These are phyloP conservation scores for Cheirogaleus medius DNA, from an alignment of 2,113 vertebrate genomes.

Conservation along the genomic window DNA sequence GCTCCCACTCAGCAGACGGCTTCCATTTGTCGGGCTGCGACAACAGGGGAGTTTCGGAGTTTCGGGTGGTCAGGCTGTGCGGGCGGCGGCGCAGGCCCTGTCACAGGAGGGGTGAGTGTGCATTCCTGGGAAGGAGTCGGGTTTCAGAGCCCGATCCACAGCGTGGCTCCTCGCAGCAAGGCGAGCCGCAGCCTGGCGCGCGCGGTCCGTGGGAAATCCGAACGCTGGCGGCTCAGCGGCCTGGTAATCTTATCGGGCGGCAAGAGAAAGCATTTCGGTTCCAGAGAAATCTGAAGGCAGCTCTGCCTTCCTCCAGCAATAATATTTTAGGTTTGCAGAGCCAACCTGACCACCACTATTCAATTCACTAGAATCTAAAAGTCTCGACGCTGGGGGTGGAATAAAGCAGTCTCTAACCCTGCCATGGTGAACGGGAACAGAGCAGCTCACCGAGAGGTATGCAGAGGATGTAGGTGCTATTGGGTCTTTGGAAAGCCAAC, in stretches of 20 bases:
- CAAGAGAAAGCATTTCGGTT: conserved; percentile 36
- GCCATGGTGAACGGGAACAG: background rate
- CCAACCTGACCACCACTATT: background rate
- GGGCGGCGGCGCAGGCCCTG: background rate
- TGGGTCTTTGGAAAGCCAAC: background rate
- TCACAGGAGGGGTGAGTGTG: background rate
- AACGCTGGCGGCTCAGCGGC: background rate
- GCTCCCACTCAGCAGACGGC: background rate
- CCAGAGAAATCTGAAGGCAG: conserved; percentile 51
- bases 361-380: background rate
- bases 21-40: background rate
- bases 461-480: fast-evolving
- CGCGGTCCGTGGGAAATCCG: conserved; percentile 61
- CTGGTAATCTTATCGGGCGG: conserved; percentile 64
- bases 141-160: conserved; percentile 33
- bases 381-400: background rate
- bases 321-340: background rate
- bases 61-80: background rate
- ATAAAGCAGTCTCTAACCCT: background rate
- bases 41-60: background rate
- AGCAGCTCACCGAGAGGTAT: no score
- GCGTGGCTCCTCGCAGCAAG: background rate
- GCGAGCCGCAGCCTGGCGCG: background rate
- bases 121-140: conserved; percentile 47
- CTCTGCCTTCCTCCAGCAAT: conserved; percentile 23